Percentiles rank a stretch among this genome's conserved stretches.
phyloP scores from a whole-genome alignment of 1,140 invertebrate species.

The Drosophila navojoa region DNA sequence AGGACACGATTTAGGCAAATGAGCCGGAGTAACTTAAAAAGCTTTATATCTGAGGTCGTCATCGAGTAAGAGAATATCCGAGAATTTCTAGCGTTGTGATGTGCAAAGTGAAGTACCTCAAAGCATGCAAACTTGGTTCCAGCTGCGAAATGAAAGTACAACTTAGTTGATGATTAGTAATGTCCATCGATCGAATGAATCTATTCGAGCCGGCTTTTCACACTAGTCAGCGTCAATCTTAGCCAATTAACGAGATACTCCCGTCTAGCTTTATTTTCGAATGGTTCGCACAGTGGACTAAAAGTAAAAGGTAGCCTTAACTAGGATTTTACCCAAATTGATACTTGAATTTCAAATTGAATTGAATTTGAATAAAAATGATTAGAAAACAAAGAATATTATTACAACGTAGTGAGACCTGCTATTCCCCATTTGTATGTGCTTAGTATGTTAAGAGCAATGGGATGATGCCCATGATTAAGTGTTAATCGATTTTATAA shows the following conservation, averaged over 20 bases:
- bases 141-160: constrained; percentile 75
- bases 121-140: constrained; percentile 68
- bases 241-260: constrained; percentile 11
- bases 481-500: constrained; percentile 24
- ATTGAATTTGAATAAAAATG: background rate
- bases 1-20: constrained; percentile 76
- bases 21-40: constrained; percentile 36
- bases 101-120: constrained; percentile 75
- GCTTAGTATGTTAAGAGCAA: background rate
- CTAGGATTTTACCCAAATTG: background rate
- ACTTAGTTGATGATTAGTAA: constrained; percentile 66
- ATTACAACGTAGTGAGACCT: no score
- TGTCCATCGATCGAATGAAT: constrained; percentile 18
- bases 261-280: background rate
- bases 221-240: constrained; percentile 24
- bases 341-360: background rate
- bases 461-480: background rate
- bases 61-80: constrained; percentile 17
- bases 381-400: no score
- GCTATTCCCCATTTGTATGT: constrained; percentile 5
- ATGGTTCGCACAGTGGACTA: background rate
- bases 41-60: constrained; percentile 57
- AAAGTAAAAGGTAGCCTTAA: background rate
- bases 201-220: background rate
- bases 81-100: constrained; percentile 66